Percentiles rank a stretch among this genome's conserved stretches.
These are phyloP conservation scores for Anolis carolinensis DNA, from an alignment of 2,113 vertebrate species.

Conservation along the genomic window DNA sequence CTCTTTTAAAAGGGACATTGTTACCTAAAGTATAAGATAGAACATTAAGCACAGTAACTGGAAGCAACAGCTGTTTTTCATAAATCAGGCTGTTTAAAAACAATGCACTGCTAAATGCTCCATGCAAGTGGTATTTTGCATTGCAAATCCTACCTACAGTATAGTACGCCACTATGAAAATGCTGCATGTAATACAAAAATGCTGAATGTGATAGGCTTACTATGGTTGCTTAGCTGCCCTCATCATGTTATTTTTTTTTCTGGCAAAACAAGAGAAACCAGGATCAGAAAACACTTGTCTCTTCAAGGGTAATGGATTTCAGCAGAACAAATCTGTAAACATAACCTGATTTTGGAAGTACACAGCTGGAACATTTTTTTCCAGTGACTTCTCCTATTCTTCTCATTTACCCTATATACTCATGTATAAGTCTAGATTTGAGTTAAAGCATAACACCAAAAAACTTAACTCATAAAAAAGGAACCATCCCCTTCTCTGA, in stretches of 20 bases:
- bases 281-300: not conserved
- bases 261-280: not conserved
- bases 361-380: not conserved
- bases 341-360: not conserved
- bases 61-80: slow-evolving; percentile 27
- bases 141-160: not conserved
- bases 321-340: not conserved
- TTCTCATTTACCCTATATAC: not conserved
- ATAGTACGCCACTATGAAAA: not conserved
- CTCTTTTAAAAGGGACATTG: not conserved
- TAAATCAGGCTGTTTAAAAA: not conserved
- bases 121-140: not conserved
- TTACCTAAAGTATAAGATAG: not conserved
- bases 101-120: not conserved
- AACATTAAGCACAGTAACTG: slow-evolving; percentile 11
- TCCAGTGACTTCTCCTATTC: not conserved
- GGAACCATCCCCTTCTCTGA: no score
- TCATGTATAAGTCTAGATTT: no score
- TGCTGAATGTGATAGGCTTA: not conserved
- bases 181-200: not conserved
- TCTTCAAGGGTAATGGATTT: not conserved
- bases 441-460: no score
- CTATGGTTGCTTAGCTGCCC: not conserved
- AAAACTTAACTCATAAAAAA: no score
- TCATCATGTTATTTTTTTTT: not conserved